A percentile compares a stretch with the other conserved stretches of the same genome.
Conservation (phyloP, 2,888 invertebrate genomes). For the Diarsia mendica region DNA sequence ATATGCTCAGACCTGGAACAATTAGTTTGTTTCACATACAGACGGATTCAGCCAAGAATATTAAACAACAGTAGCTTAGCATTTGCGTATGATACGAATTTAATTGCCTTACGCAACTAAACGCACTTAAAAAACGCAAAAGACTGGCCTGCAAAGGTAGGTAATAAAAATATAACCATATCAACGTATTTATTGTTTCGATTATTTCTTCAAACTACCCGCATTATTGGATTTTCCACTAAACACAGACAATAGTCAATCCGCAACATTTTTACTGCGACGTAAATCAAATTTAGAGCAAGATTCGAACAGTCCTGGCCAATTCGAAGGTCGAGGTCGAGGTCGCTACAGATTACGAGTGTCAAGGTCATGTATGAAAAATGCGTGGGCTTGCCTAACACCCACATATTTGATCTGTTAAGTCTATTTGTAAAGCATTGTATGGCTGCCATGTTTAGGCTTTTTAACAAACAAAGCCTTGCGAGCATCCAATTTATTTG, state of each 20-base stretch:
- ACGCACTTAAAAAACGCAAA: conserved; percentile 12
- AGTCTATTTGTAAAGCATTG: conserved; percentile 51
- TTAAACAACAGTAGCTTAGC: no score
- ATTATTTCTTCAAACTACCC: conserved; percentile 22
- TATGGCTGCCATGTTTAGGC: conserved; percentile 30
- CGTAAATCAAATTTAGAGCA: conserved; percentile 52
- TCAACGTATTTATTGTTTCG: conserved; percentile 11
- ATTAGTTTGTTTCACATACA: conserved; percentile 20
- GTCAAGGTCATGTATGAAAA: conserved; percentile 62
- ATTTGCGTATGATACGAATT: conserved; percentile 1
- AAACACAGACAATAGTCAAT: conserved; percentile 32
- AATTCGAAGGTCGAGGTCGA: conserved; percentile 47
- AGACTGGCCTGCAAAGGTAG: not conserved
- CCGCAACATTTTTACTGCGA: conserved; percentile 47
- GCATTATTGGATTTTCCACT: conserved; percentile 44
- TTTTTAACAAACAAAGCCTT: conserved; percentile 36
- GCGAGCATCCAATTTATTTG: conserved; percentile 4
- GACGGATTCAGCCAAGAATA: not conserved
- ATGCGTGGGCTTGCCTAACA: conserved; percentile 45
- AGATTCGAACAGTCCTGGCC: conserved; percentile 39
- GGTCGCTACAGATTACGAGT: conserved; percentile 31
- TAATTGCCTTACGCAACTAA: conserved; percentile 1
- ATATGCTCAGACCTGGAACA: not conserved
- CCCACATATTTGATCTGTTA: conserved; percentile 43
- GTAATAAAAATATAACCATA: conserved; percentile 22